Base-by-base conservation (phyloP, 2,888 invertebrate species). In the Aelia acuminata region DNA sequence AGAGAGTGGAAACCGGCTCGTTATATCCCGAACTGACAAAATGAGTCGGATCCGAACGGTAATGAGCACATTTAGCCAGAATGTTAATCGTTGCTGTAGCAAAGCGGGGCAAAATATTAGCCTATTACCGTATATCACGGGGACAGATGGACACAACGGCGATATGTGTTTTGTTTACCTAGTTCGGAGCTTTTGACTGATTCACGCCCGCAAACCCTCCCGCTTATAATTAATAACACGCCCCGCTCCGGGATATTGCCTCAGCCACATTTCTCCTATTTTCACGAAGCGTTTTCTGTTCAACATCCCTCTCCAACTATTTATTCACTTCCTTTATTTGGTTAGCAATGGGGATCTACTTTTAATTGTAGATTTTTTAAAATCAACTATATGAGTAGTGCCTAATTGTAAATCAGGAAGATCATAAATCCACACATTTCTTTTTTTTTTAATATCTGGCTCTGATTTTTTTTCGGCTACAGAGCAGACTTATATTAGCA, bases 111-210 rank as follows among this genome's bases (percentile, higher is more conserved):
- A 87, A 87, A 87, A 87, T 87, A 87, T 87, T 87, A 70, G 87
- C 26, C 87, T 87, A 87, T 87, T 87, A 87, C 70, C 87, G 87
- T 87, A 87, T 70, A 87, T 87, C 87, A 87, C 63, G 70, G 63
- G 87, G 70, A 70, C 87, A 87, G 87, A 87, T 87, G 87, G 87
- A 48, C 70, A 70, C n/a, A 70, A 87, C 70, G 43, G 47, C 43
- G 87, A 63, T 57, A 87, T 87, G 87, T 87, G 87, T 87, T 87
- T 87, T 87, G 87, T 87, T 87, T 87, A 87, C 87, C 87, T 87
- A 63, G 87, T 43, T 63, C 84, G 2, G 47, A 43, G 70, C 70
- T 87, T 87, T 87, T 87, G 87, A 87, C 87, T 57, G 87, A 87
- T 87, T 63, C 87, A 70, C 87, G 63, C 63, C 87, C 57, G 20